Conservation (phyloP, 2,888 invertebrate species). For the Invenusta paracnida region DNA sequence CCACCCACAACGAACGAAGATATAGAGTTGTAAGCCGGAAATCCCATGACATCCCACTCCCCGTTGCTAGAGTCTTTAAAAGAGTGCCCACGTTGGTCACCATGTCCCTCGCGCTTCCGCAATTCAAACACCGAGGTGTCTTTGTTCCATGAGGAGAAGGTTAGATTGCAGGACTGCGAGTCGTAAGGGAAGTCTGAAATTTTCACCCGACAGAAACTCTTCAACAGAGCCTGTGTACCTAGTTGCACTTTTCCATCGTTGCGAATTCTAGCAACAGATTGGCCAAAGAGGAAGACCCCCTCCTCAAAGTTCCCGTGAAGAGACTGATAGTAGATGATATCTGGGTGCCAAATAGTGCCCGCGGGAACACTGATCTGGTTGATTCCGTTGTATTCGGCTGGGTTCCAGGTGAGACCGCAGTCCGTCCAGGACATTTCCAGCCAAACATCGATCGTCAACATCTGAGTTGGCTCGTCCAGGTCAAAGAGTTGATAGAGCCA, state of each 20-base stretch:
- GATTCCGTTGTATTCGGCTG: slow-evolving; percentile 27
- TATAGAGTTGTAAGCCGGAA: slow-evolving; percentile 37
- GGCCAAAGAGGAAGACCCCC: slow-evolving; percentile 41
- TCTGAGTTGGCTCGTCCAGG: slow-evolving; percentile 44
- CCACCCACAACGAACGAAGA: slow-evolving; percentile 33
- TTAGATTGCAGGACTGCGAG: slow-evolving; percentile 40
- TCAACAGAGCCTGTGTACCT: slow-evolving; percentile 41
- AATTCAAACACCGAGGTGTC: slow-evolving; percentile 37
- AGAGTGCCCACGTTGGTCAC: slow-evolving; percentile 37
- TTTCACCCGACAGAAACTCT: slow-evolving; percentile 43
- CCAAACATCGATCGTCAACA: slow-evolving; percentile 43
- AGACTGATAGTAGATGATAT: slow-evolving; percentile 42
- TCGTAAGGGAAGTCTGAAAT: slow-evolving; percentile 40
- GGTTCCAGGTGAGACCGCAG: slow-evolving; percentile 41
- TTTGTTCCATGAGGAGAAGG: slow-evolving; percentile 42
- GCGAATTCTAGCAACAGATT: slow-evolving; percentile 42
- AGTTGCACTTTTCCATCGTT: slow-evolving; percentile 39
- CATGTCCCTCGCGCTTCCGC: slow-evolving; percentile 21
- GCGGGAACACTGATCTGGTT: slow-evolving; percentile 38
- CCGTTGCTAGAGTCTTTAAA: slow-evolving; percentile 41
- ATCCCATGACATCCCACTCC: slow-evolving; percentile 43
- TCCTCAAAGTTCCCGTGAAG: slow-evolving; percentile 44
- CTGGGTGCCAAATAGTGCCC: slow-evolving; percentile 41
- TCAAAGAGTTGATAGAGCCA: slow-evolving; percentile 44
- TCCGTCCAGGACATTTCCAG: slow-evolving; percentile 43